Percentiles rank a stretch among this genome's conserved stretches.
These are phyloP conservation scores for Oryzias melastigma DNA, from an alignment of 2,113 vertebrate genomes.

Conservation along the genomic window DNA sequence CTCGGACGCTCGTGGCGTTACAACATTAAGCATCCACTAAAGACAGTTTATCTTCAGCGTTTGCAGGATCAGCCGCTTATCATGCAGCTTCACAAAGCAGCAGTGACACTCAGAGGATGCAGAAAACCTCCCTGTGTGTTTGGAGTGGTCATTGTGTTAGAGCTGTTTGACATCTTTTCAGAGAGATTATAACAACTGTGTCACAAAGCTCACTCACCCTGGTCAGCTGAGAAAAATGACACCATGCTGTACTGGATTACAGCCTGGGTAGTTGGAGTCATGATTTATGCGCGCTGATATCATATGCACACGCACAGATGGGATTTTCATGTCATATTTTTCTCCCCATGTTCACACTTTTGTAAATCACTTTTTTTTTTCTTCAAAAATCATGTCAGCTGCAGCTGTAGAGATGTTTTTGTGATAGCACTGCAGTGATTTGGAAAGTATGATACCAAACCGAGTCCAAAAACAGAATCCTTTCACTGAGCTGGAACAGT, in stretches of 20 bases:
- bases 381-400: neutral
- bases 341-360: neutral
- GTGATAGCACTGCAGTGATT: neutral
- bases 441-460: neutral
- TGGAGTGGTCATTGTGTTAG: neutral
- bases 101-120: no score
- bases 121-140: neutral
- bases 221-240: neutral
- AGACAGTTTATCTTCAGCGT: neutral
- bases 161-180: conserved; percentile 1
- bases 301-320: neutral
- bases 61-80: neutral
- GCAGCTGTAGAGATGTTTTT: neutral
- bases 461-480: neutral
- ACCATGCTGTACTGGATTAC: neutral
- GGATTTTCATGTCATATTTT: neutral
- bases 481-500: neutral
- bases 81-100: neutral
- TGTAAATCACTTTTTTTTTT: neutral
- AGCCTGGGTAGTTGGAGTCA: neutral
- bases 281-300: neutral
- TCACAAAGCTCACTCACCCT: conserved; percentile 1
- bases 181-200: neutral
- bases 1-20: neutral
- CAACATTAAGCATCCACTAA: neutral